Percentiles rank a stretch among this genome's conserved stretches.
Evolutionary conservation across 2,797 vertebrate genomes (phyloP).

Genomic region (Spinibarbus caldwelli): DNA sequence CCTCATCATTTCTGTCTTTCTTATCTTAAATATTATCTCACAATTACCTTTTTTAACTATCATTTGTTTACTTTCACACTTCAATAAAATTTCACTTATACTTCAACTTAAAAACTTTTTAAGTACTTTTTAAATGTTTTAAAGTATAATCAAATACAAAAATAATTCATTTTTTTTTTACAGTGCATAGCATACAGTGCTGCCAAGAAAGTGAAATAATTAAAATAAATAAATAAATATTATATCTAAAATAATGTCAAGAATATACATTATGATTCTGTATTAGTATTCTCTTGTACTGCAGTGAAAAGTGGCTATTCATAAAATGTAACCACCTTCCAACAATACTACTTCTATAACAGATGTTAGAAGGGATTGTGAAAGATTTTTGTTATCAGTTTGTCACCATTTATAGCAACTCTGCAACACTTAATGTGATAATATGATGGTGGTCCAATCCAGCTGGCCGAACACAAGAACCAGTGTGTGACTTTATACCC

Average conservation of each 20-base stretch:
- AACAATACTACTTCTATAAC: neutral
- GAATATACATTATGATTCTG: neutral
- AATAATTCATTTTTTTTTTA: neutral
- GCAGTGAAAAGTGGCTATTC: neutral
- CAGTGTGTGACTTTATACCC: constrained; percentile 27
- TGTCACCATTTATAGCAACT: constrained; percentile 28
- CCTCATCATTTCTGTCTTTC: neutral
- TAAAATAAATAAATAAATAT: neutral
- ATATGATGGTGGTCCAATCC: neutral
- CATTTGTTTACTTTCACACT: neutral
- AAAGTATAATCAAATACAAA: no score
- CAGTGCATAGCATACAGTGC: neutral
- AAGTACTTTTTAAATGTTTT: no score
- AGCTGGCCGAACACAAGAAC: constrained; percentile 5
- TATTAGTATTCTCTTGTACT: neutral
- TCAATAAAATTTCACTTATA: no score
- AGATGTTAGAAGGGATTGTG: neutral
- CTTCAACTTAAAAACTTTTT: no score
- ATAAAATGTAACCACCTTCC: neutral
- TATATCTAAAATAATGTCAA: neutral
- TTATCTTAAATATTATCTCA: neutral
- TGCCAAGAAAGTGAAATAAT: neutral
- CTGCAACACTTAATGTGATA: constrained; percentile 34
- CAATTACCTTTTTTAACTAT: neutral
- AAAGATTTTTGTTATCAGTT: constrained; percentile 8